Percentiles rank a stretch among this genome's conserved stretches.
Evolutionary conservation across 2,888 invertebrate genomes (phyloP).

Genomic region (Cryptocephalus moraei): DNA sequence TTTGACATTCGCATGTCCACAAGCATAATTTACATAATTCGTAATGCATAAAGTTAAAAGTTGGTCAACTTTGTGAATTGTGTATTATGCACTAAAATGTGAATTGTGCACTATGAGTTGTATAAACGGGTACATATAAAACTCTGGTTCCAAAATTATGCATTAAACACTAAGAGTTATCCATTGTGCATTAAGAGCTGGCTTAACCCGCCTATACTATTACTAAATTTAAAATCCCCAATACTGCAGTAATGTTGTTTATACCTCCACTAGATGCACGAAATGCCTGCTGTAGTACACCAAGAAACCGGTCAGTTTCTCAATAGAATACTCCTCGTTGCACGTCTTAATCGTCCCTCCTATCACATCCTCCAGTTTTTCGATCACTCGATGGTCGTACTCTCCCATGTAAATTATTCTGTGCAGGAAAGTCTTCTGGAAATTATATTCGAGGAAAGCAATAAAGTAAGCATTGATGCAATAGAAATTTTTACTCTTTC

Average conservation of each 20-base stretch:
- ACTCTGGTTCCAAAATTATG: background rate
- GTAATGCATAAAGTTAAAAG: no score
- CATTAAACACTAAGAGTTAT: no score
- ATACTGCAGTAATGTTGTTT: conserved; percentile 1
- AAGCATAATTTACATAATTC: no score
- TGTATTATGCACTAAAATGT: no score
- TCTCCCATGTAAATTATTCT: conserved; percentile 22
- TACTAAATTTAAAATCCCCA: background rate
- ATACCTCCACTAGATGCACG: conserved; percentile 42
- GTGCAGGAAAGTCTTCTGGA: conserved; percentile 21
- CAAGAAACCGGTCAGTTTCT: conserved; percentile 39
- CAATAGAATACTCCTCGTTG: conserved; percentile 39
- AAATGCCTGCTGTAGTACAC: conserved; percentile 44
- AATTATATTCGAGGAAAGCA: conserved; percentile 1
- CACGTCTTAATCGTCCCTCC: conserved; percentile 19
- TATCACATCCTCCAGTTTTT: conserved; percentile 5
- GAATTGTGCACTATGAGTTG: no score
- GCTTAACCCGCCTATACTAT: no score
- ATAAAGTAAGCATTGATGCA: no score
- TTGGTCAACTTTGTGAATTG: no score
- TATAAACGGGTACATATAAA: no score
- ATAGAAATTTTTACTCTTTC: conserved; percentile 13
- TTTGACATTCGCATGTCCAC: no score
- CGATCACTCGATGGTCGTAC: conserved; percentile 10
- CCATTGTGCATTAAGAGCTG: no score